Base-by-base conservation (phyloP, 2,113 vertebrate genomes). In the Grantiella picta region DNA sequence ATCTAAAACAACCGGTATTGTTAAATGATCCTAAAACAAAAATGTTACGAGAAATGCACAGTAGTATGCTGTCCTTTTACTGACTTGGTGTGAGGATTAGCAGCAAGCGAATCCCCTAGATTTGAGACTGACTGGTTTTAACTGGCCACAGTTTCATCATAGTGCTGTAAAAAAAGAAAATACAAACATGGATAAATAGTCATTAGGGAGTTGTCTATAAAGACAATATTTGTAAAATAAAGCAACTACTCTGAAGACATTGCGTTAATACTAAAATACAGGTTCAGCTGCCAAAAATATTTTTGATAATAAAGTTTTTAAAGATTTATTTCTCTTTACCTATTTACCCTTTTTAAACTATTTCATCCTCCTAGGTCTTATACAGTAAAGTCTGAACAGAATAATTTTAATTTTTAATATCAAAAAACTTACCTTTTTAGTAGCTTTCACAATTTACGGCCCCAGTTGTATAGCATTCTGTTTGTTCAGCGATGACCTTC, bases 391-490 rank as follows among this genome's bases (percentile, higher is more conserved):
- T 40, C 50, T 79, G 60, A 91, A 40, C 21, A 66, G 38, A 86
- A 70, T 50, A 59, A 59, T 75, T 92, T 88, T 49, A 20, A 56
- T 80, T 79, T 93, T 92, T 56, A 61, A 73, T 60, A 93, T 69
- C 16, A 89, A 92, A 95, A 95, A 93, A 85, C 42, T 91, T 93
- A 94, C 92, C 95, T 97, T 93, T 98, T 98, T 96, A 95, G 97
- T 97, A 97, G 97, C 91, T 98, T 98, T 98, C 94, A 97, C 91
- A 95, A 97, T 98, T 97, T 98, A 97, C 98, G 95, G 97, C 96
- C 59, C 95, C 96, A 94, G 79, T 97, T 96, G 88, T 92, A 54
- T 69, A 96, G 95, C 92, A 86, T 93, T 96, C 76, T 95, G 92
- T 98, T 97, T 97, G 82, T 97, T 95, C 94, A 96, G 72, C 86